Evolutionary conservation across 2,797 vertebrate species (phyloP), one percentile per base, ranked within the genome.

Genomic region (Prionace glauca): DNA sequence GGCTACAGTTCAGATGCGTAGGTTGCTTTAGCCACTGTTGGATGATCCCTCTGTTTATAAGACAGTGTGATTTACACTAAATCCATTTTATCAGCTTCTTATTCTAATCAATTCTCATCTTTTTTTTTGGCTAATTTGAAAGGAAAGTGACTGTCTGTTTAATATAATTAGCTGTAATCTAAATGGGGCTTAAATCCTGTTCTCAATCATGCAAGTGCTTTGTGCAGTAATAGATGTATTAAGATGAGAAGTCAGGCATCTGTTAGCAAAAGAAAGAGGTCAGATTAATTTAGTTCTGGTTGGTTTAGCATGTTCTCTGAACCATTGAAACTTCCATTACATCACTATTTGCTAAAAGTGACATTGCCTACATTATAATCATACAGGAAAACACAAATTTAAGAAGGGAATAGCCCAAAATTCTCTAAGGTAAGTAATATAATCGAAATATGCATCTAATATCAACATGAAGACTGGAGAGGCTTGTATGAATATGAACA

Each of bases 201-300:
- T 69, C 90, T 92, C 90, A 92, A 50, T 77, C 93, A 95, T 95
- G 93, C 93, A 95, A 69, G 69, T 16, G 71, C 71, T 77, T 95
- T n/a, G 93, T 95, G 72, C 14, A 77, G 5, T 77, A 95, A 95
- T 95, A 95, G 71, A 74, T 60, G 72, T 60, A 41, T 74, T 95
- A 77, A 95, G 16, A 77, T 69, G 69, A 79, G 88, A 86, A 93
- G 88, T 32, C 84, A 71, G 90, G 36, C 90, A 77, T 65, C 87
- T 72, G 74, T 92, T 90, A 84, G 41, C 50, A 62, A 69, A 84
- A 45, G 91, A 95, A 84, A 12, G 2, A 84, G 72, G 93, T 95
- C 95, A 50, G 95, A 96, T 96, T 96, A 96, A 96, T 96, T 96
- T 91, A 32, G 79, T 96, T 97, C 96, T 96, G 96, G 95, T 95